Conservation (phyloP, 1,140 invertebrate species). For the Campoletis sonorensis region DNA sequence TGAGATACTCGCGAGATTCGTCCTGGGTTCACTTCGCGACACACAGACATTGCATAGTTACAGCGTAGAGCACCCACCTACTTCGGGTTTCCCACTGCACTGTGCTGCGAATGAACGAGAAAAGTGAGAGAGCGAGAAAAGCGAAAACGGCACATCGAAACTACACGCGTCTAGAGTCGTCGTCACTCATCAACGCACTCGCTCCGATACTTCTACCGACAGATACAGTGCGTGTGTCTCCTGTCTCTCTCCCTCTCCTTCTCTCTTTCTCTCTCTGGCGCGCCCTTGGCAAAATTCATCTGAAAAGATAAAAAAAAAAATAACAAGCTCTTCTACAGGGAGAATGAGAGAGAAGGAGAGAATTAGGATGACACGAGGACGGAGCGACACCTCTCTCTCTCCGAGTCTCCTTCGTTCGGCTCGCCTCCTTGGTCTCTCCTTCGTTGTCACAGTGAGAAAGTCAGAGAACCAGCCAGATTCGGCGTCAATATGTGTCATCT, state of each 20-base stretch:
- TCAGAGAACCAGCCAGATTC: slow-evolving; percentile 57
- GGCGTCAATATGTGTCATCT: slow-evolving; percentile 55
- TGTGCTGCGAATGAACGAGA: slow-evolving; percentile 61
- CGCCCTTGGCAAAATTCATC: slow-evolving; percentile 8
- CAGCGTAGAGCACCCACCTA: slow-evolving; percentile 75
- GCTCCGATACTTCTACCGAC: slow-evolving; percentile 64
- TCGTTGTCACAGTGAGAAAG: slow-evolving; percentile 51
- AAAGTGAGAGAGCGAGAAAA: slow-evolving; percentile 54
- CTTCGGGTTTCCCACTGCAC: slow-evolving; percentile 73
- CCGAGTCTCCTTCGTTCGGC: slow-evolving; percentile 17
- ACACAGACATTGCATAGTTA: slow-evolving; percentile 73
- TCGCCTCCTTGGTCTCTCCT: slow-evolving; percentile 9
- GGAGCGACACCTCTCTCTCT: slow-evolving; percentile 21
- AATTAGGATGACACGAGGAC: slow-evolving; percentile 16
- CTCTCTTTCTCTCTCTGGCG: slow-evolving; percentile 33
- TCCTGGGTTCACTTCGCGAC: slow-evolving; percentile 74
- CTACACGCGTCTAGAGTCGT: slow-evolving; percentile 42
- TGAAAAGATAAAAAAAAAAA: neutral
- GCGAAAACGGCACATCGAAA: slow-evolving; percentile 35
- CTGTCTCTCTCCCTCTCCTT: slow-evolving; percentile 46
- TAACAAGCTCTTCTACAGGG: neutral
- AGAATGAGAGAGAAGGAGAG: slow-evolving; percentile 43
- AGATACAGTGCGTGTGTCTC: slow-evolving; percentile 54
- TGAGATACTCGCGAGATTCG: slow-evolving; percentile 71
- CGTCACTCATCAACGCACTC: slow-evolving; percentile 39